Percentiles rank a stretch among this genome's conserved stretches.
Conservation (phyloP, 2,113 vertebrate genomes). For the Callorhinus ursinus region DNA sequence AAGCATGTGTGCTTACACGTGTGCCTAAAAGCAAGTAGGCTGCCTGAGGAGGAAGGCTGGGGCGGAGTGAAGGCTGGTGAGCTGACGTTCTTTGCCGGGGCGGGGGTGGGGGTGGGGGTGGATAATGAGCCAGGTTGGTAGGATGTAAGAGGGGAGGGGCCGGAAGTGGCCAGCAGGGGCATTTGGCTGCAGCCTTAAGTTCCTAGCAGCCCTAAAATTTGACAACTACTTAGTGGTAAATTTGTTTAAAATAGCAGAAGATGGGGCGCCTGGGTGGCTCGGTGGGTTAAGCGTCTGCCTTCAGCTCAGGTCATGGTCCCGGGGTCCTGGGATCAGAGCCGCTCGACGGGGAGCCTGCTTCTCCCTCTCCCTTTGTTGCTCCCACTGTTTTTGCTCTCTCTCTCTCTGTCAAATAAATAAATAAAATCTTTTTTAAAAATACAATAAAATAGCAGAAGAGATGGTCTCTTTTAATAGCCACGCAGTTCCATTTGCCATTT, state of each 20-base stretch:
- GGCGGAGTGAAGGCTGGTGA: background rate
- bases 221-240: background rate
- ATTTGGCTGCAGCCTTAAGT: background rate
- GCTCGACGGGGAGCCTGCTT: too few relatives aligned
- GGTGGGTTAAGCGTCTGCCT: too few relatives aligned
- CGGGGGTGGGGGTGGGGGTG: too few relatives aligned
- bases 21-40: background rate
- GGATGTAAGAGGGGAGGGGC: background rate
- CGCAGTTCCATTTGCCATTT: background rate
- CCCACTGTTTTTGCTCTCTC: too few relatives aligned
- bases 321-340: too few relatives aligned
- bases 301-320: too few relatives aligned
- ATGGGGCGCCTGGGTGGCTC: too few relatives aligned
- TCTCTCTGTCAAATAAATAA: too few relatives aligned
- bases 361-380: too few relatives aligned
- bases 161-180: background rate
- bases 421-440: too few relatives aligned
- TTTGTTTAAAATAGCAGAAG: slow-evolving; percentile 11
- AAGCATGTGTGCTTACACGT: background rate
- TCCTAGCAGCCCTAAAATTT: background rate
- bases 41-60: background rate
- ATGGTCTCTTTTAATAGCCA: background rate
- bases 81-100: background rate
- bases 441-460: background rate
- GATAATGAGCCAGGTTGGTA: background rate